These are phyloP conservation scores for Meteorus colon DNA, from an alignment of 2,888 invertebrate genomes.

Conservation along the genomic window DNA sequence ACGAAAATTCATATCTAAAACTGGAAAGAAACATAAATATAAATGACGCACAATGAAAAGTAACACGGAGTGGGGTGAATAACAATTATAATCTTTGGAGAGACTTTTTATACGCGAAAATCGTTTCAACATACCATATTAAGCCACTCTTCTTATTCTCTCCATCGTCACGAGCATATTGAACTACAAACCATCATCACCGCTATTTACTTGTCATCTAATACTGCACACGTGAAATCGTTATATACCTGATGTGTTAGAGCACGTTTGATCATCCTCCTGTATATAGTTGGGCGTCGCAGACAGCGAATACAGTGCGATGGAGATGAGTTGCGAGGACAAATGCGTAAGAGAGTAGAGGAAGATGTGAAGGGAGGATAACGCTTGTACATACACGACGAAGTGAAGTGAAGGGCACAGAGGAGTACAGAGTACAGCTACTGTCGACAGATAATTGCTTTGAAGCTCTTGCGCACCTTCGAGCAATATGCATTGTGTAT, in stretches of 20 bases:
- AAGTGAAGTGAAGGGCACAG: not conserved
- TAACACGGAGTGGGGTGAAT: no score
- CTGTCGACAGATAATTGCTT: constrained; percentile 39
- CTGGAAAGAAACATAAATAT: no score
- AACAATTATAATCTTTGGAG: no score
- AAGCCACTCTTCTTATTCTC: no score
- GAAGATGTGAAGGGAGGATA: not conserved
- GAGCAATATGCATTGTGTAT: constrained; percentile 12
- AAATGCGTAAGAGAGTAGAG: not conserved
- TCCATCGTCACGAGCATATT: no score
- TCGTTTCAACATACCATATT: no score
- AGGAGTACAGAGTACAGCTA: not conserved
- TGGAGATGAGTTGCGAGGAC: not conserved
- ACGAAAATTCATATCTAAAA: no score
- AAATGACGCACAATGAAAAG: no score
- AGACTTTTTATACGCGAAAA: no score
- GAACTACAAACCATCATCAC: not conserved
- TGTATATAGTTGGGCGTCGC: not conserved
- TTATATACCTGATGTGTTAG: not conserved
- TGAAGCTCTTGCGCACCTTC: constrained; percentile 33
- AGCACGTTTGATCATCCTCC: constrained; percentile 9
- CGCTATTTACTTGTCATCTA: not conserved
- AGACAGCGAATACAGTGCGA: not conserved
- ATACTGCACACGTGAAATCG: constrained; percentile 9
- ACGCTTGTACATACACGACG: not conserved